phyloP scores from a whole-genome alignment of 2,797 vertebrate genomes.

The Lepus oiostolus region DNA sequence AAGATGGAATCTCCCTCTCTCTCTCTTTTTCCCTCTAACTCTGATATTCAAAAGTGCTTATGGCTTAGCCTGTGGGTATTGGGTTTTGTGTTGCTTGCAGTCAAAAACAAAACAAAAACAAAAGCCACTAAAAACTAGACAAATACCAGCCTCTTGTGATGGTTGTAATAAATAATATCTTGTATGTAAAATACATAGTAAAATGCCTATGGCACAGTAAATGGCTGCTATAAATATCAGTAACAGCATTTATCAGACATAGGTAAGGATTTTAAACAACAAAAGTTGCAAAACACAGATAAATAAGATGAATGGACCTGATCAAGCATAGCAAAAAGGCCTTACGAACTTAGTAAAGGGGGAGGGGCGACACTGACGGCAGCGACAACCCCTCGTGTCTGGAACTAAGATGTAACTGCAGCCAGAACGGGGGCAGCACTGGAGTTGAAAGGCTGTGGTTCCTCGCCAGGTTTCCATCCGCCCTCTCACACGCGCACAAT shows the following conservation, averaged over 20 bases:
- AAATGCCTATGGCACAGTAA: background rate
- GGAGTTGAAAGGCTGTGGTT: conserved; percentile 32
- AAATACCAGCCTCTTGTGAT: background rate
- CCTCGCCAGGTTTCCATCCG: conserved; percentile 66
- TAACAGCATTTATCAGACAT: background rate
- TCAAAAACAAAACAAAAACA: background rate
- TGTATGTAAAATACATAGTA: background rate
- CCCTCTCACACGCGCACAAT: conserved; percentile 18
- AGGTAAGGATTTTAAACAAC: conserved; percentile 14
- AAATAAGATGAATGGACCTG: conserved; percentile 13
- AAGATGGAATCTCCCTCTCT: too few species aligned
- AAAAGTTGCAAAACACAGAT: conserved; percentile 52
- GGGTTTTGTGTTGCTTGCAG: conserved; percentile 5
- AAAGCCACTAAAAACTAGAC: background rate
- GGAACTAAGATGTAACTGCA: conserved; percentile 33
- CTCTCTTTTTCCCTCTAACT: too few species aligned
- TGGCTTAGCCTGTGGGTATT: background rate
- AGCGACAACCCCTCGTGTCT: conserved; percentile 25
- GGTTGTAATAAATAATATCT: background rate
- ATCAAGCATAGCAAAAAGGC: background rate
- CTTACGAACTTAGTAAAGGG: conserved; percentile 20
- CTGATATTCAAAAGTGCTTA: background rate
- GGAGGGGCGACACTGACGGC: background rate
- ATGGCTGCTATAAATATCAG: background rate
- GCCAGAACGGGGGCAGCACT: background rate